Evolutionary conservation across 2,113 vertebrate genomes (phyloP).

Genomic region (Egretta garzetta): DNA sequence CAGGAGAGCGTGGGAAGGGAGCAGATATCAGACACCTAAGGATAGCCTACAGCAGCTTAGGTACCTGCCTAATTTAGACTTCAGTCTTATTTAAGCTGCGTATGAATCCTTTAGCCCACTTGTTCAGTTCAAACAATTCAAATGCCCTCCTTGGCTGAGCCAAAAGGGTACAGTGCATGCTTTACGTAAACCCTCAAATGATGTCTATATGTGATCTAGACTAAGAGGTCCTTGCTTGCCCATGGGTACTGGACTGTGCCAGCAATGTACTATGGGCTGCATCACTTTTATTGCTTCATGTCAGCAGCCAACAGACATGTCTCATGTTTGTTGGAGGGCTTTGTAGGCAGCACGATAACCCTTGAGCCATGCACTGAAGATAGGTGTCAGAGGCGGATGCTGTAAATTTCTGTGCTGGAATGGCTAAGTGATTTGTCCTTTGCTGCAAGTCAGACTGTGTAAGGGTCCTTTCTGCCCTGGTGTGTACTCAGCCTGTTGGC

Average conservation of each 20-base stretch:
- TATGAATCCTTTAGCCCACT: neutral
- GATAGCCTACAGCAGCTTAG: neutral
- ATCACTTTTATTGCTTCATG: neutral
- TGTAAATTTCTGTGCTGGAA: neutral
- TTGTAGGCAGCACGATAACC: neutral
- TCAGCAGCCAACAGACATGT: neutral
- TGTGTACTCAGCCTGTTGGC: neutral
- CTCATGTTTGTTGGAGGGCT: neutral
- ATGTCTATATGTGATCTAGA: neutral
- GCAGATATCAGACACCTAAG: neutral
- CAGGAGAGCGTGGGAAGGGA: neutral
- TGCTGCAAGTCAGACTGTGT: fast-evolving
- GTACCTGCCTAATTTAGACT: neutral
- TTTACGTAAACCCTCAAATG: neutral
- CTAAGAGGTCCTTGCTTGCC: neutral
- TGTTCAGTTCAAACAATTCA: neutral
- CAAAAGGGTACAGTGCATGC: neutral
- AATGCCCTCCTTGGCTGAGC: neutral
- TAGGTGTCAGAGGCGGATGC: neutral
- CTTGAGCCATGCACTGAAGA: neutral
- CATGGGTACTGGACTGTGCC: neutral
- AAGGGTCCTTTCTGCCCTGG: neutral
- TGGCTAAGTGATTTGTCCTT: neutral
- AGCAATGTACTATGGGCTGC: neutral
- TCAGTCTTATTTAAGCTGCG: neutral